A percentile compares a stretch with the other conserved stretches of the same genome.
Conservation (phyloP, 2,888 invertebrate genomes). For the Drosophila leonis region DNA sequence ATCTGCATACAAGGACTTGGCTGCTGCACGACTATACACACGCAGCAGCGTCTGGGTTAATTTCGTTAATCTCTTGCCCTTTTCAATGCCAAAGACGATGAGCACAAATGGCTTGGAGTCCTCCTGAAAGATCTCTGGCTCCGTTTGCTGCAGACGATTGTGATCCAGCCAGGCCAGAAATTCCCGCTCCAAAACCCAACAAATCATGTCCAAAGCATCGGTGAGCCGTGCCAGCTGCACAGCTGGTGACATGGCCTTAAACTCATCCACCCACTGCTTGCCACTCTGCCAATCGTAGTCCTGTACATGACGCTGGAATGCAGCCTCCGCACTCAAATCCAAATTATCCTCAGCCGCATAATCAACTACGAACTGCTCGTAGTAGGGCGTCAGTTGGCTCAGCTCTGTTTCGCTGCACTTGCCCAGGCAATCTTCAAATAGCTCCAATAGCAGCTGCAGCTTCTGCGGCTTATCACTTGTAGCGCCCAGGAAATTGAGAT, state of each 20-base stretch:
- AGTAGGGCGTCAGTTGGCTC: slow-evolving; percentile 25
- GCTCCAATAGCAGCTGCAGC: slow-evolving; percentile 60
- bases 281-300: slow-evolving; percentile 81
- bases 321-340: slow-evolving; percentile 40
- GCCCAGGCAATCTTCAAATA: slow-evolving; percentile 67
- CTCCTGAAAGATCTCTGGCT: slow-evolving; percentile 71
- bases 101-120: slow-evolving; percentile 78
- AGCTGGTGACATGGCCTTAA: slow-evolving; percentile 49
- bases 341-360: slow-evolving; percentile 44
- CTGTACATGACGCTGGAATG: slow-evolving; percentile 55
- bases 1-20: slow-evolving; percentile 62
- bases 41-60: slow-evolving; percentile 75
- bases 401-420: slow-evolving; percentile 61
- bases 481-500: slow-evolving; percentile 35
- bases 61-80: slow-evolving; percentile 63
- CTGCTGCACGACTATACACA: slow-evolving; percentile 72
- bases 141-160: slow-evolving; percentile 79
- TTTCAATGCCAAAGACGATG: slow-evolving; percentile 72
- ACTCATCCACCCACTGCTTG: slow-evolving; percentile 63
- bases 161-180: slow-evolving; percentile 87
- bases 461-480: slow-evolving; percentile 49
- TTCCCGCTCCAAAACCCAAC: slow-evolving; percentile 87
- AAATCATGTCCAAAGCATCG: slow-evolving; percentile 86
- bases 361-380: slow-evolving; percentile 37
- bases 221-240: slow-evolving; percentile 86